A percentile compares a stretch with the other conserved stretches of the same genome.
Conservation (phyloP, 2,797 vertebrate genomes). For the Echiichthys vipera region DNA sequence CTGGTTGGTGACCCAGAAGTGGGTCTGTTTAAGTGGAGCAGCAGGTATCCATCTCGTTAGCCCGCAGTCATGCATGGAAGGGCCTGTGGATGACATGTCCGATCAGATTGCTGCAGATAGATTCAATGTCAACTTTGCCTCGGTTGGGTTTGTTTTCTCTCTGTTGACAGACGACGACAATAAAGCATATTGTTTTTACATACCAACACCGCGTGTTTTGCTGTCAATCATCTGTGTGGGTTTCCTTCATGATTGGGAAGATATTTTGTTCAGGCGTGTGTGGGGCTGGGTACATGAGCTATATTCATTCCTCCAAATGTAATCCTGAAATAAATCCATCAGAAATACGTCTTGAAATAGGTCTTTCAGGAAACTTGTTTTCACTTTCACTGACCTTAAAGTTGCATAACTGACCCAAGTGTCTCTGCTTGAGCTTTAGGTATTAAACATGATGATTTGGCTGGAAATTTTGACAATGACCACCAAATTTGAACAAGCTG, state of each 20-base stretch:
- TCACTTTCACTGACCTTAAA: slow-evolving; percentile 8
- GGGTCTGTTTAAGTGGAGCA: slow-evolving; percentile 46
- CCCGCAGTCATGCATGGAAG: slow-evolving; percentile 49
- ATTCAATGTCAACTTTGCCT: slow-evolving; percentile 50
- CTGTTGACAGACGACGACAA: slow-evolving; percentile 61
- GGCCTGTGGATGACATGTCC: slow-evolving; percentile 70
- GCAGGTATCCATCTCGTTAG: slow-evolving; percentile 36
- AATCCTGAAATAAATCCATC: background rate
- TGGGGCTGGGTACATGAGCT: background rate
- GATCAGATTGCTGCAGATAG: slow-evolving; percentile 59
- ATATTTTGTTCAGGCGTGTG: slow-evolving; percentile 4
- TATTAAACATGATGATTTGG: background rate
- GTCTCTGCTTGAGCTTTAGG: background rate
- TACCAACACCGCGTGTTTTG: slow-evolving; percentile 38
- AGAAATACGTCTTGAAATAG: background rate
- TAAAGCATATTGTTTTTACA: slow-evolving; percentile 70
- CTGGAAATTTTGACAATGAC: background rate
- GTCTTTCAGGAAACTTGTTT: background rate
- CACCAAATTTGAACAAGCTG: background rate
- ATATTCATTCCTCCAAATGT: background rate
- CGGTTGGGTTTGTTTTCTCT: slow-evolving; percentile 53
- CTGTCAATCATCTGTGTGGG: slow-evolving; percentile 28
- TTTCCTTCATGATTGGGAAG: background rate
- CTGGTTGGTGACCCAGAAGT: slow-evolving; percentile 1
- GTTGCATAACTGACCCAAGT: background rate